These are phyloP conservation scores for Drosophila differens DNA, from an alignment of 2,888 invertebrate species.

Conservation along the genomic window DNA sequence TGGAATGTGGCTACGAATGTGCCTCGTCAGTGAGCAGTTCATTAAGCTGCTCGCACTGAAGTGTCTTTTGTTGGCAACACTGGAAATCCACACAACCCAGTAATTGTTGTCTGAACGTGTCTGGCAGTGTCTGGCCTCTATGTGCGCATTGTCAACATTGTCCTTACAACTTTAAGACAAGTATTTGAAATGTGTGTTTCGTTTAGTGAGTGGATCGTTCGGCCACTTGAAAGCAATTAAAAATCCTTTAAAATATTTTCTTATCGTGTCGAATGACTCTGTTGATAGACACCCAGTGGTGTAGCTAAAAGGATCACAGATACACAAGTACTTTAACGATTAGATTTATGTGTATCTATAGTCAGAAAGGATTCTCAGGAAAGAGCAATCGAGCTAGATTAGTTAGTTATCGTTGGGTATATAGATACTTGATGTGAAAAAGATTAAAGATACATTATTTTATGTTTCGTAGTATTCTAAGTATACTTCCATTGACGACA, in stretches of 20 bases:
- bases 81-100: slow-evolving; percentile 4
- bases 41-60: slow-evolving; percentile 45
- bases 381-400: not conserved
- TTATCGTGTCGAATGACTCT: slow-evolving; percentile 64
- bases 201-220: slow-evolving; percentile 45
- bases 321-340: slow-evolving; percentile 6
- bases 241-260: slow-evolving; percentile 78
- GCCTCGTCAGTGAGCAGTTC: slow-evolving; percentile 30
- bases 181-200: slow-evolving; percentile 45
- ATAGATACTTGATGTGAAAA: not conserved
- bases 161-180: slow-evolving; percentile 32
- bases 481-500: not conserved
- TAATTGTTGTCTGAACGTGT: not conserved
- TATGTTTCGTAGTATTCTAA: not conserved
- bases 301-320: slow-evolving; percentile 23
- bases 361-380: slow-evolving; percentile 3
- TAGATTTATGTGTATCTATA: not conserved
- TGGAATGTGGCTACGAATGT: slow-evolving; percentile 35
- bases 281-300: slow-evolving; percentile 49
- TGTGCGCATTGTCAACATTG: slow-evolving; percentile 43
- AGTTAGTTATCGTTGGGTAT: not conserved
- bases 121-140: not conserved
- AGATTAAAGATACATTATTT: not conserved
- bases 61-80: slow-evolving; percentile 26
- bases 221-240: slow-evolving; percentile 79